phyloP scores from a whole-genome alignment of 2,888 invertebrate species.

The Choreutis nemorana region DNA sequence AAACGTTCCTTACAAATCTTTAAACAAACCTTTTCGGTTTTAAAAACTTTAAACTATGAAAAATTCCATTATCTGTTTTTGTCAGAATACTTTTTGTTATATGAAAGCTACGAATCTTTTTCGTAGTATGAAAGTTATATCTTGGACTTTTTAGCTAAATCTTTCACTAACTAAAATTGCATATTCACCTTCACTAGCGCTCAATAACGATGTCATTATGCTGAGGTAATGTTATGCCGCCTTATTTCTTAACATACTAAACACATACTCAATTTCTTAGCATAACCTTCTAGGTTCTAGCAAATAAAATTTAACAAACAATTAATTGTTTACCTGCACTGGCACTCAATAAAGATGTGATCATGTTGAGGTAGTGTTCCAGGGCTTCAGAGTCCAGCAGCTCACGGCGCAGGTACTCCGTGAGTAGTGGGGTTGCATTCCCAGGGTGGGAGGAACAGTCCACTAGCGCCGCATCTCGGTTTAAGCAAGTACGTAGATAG shows the following conservation, averaged over 20 bases:
- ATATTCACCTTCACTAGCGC: no score
- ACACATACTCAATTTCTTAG: slow-evolving; percentile 1
- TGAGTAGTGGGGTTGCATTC: slow-evolving; percentile 71
- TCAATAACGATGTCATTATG: no score
- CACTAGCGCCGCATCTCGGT: slow-evolving; percentile 62
- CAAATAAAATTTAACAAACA: slow-evolving; percentile 4
- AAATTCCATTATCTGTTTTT: neutral
- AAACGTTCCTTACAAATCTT: no score
- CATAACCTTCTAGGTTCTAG: slow-evolving; percentile 3
- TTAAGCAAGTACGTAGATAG: slow-evolving; percentile 82
- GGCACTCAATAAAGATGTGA: slow-evolving; percentile 70
- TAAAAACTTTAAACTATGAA: no score
- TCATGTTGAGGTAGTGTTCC: slow-evolving; percentile 72
- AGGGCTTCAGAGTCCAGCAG: slow-evolving; percentile 68
- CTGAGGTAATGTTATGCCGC: no score
- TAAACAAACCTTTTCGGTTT: no score
- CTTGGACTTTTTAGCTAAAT: no score
- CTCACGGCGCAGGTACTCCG: slow-evolving; percentile 66
- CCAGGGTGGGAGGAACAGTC: slow-evolving; percentile 68
- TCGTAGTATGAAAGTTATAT: no score
- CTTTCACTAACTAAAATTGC: no score
- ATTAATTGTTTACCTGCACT: slow-evolving; percentile 65
- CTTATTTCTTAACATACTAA: slow-evolving; percentile 1
- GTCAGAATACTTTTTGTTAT: no score
- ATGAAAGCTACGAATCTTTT: no score